phyloP scores from a whole-genome alignment of 64 coral and sea anemone species.

The Montipora cactus region DNA sequence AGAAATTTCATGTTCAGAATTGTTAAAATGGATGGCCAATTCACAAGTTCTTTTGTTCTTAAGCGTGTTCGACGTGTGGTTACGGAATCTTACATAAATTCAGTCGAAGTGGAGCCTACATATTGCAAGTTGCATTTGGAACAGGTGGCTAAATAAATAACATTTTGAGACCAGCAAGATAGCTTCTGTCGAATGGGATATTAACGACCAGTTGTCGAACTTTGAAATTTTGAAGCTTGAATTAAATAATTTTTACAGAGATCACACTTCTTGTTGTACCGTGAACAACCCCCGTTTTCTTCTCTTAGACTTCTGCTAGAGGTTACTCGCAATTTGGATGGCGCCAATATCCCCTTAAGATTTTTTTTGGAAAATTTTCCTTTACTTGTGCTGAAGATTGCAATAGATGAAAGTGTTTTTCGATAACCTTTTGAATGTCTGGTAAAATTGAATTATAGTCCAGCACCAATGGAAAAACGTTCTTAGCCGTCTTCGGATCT shows the following conservation, averaged over 20 bases:
- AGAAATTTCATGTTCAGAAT: too few species aligned
- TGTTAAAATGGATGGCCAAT: too few species aligned
- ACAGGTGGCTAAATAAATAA: constrained; percentile 28
- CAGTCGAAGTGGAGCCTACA: too few species aligned
- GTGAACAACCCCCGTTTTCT: neutral
- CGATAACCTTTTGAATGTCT: constrained; percentile 8
- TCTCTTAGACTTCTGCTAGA: neutral
- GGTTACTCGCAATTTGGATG: neutral
- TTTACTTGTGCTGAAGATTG: neutral
- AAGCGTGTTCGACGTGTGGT: too few species aligned
- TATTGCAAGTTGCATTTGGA: neutral
- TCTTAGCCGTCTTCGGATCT: neutral
- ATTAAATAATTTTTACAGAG: neutral
- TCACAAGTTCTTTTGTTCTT: too few species aligned
- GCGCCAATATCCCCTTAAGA: neutral
- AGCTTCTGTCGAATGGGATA: constrained; percentile 34
- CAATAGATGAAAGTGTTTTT: constrained; percentile 15
- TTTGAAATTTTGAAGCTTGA: constrained; percentile 15
- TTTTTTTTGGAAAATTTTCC: constrained; percentile 12
- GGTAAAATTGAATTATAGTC: constrained; percentile 36
- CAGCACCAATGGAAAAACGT: constrained; percentile 24
- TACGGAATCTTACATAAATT: too few species aligned
- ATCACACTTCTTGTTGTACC: constrained; percentile 11
- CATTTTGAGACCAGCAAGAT: constrained; percentile 16
- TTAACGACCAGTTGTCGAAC: neutral